Conservation (phyloP, 2,797 vertebrate genomes). For the Odontamblyopus lacepedii region DNA sequence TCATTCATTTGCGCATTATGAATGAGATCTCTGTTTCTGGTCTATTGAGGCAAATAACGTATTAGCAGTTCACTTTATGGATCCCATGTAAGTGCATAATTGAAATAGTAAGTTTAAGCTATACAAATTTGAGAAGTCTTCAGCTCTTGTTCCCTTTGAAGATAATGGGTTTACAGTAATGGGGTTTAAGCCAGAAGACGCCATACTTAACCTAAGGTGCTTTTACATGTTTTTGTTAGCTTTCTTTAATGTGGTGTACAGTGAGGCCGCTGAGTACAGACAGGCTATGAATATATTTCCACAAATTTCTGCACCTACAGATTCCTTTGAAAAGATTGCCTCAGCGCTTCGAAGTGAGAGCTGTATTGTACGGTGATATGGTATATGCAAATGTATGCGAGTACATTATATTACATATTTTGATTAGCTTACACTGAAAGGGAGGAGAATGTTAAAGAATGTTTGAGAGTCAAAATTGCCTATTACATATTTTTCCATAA, state of each 20-base stretch:
- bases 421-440: background rate
- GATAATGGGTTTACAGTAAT: constrained; percentile 34
- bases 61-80: background rate
- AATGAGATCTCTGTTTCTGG: no score
- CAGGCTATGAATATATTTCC: constrained; percentile 56
- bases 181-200: constrained; percentile 33
- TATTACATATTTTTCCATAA: background rate
- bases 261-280: constrained; percentile 31
- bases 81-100: background rate
- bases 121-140: constrained; percentile 17
- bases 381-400: constrained; percentile 32
- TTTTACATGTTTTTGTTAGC: constrained; percentile 25
- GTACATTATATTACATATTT: background rate
- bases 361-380: constrained; percentile 13
- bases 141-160: constrained; percentile 41
- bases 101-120: constrained; percentile 8
- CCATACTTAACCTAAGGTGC: constrained; percentile 28
- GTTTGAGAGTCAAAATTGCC: background rate
- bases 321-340: constrained; percentile 25
- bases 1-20: no score
- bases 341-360: constrained; percentile 27
- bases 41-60: background rate
- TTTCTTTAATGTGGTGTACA: constrained; percentile 22
- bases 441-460: background rate
- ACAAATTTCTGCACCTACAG: constrained; percentile 25